Conservation (phyloP, 2,888 invertebrate genomes). For the Pristionchus fissidentatus region DNA sequence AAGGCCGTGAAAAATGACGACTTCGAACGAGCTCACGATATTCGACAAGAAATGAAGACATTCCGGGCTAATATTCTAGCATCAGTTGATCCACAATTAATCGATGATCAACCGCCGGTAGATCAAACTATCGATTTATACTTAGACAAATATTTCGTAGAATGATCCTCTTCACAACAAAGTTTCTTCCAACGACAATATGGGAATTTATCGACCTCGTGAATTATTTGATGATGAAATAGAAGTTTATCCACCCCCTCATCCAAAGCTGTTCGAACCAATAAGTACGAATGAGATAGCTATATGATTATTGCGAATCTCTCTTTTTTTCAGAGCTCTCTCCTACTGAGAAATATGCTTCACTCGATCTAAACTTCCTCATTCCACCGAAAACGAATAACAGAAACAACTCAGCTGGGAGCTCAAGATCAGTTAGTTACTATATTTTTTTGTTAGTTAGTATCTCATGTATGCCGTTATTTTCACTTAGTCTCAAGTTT, state of each 20-base stretch:
- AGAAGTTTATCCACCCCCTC: constrained; percentile 39
- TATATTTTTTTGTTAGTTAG: neutral
- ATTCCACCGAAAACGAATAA: constrained; percentile 52
- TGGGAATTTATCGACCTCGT: constrained; percentile 38
- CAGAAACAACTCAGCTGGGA: neutral
- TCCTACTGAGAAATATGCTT: constrained; percentile 53
- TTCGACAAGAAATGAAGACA: constrained; percentile 65
- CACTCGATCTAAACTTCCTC: constrained; percentile 53
- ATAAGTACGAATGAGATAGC: constrained; percentile 49
- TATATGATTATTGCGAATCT: no score
- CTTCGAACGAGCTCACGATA: constrained; percentile 66
- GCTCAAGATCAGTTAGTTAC: neutral
- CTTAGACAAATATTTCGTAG: neutral
- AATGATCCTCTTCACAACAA: constrained; percentile 40
- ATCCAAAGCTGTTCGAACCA: constrained; percentile 58
- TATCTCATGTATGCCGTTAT: no score
- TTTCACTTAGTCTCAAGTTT: no score
- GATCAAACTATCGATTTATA: neutral
- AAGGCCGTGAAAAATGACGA: constrained; percentile 55
- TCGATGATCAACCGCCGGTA: constrained; percentile 57
- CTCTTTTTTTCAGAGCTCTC: constrained; percentile 54
- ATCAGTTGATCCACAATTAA: constrained; percentile 56
- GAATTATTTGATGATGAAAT: constrained; percentile 36
- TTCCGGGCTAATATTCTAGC: constrained; percentile 60
- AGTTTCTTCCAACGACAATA: neutral